Evolutionary conservation across 2,113 vertebrate species (phyloP).

Genomic region (Cromileptes altivelis): DNA sequence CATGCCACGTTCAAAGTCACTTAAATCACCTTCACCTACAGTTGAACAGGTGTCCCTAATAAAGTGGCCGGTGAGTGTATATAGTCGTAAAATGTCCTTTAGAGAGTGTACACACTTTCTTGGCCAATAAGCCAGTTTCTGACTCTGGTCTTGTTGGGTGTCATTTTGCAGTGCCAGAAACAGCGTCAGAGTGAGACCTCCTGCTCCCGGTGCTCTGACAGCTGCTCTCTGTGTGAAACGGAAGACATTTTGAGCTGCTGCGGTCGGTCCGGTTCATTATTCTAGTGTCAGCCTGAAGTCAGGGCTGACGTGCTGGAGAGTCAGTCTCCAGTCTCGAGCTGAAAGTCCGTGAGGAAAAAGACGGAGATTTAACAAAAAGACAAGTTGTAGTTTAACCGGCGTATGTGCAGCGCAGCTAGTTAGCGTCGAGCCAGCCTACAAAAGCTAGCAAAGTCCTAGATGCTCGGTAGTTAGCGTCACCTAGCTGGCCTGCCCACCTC

Average conservation of each 20-base stretch:
- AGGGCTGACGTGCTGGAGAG: conserved; percentile 23
- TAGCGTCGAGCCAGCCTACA: conserved; percentile 31
- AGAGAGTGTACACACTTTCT: no score
- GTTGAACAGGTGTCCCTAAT: no score
- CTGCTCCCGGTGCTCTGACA: conserved; percentile 21
- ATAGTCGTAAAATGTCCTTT: no score
- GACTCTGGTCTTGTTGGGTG: no score
- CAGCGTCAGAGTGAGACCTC: no score
- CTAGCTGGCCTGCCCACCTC: conserved; percentile 75
- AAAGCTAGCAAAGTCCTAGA: conserved; percentile 68
- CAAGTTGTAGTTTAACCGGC: background rate
- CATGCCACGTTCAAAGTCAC: no score
- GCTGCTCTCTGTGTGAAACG: conserved; percentile 54
- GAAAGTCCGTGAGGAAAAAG: background rate
- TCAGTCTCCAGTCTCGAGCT: background rate
- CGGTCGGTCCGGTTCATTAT: conserved; percentile 43
- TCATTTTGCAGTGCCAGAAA: no score
- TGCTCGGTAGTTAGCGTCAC: conserved; percentile 78
- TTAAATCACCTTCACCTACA: no score
- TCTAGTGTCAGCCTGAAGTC: conserved; percentile 35
- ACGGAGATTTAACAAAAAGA: background rate
- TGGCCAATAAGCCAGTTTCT: no score
- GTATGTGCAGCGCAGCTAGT: conserved; percentile 33
- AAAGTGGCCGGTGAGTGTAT: no score
- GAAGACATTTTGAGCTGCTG: conserved; percentile 76